Base-by-base conservation (phyloP, 2,113 vertebrate genomes). In the Laticauda laticaudata region DNA sequence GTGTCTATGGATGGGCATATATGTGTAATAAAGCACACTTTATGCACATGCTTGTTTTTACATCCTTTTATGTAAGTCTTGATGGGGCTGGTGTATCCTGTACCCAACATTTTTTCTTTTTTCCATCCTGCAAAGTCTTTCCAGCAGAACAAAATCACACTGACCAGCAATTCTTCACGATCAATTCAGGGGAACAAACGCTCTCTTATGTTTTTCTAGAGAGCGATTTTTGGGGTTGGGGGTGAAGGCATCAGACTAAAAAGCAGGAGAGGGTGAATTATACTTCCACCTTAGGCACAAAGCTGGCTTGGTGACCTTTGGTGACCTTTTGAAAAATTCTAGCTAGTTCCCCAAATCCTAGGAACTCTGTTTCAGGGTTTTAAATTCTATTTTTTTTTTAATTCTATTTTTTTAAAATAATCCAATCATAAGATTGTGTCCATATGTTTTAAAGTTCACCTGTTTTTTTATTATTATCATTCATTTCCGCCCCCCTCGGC, bases 381-480 rank as follows among this genome's bases (percentile, higher is more conserved):
- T 90, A 45, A 45, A 45, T 57, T 12, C 20, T 92, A 0, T 95
- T 94, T 95, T 88, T 92, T 89, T 93, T 93, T 86, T 90, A 91
- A 94, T 94, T 94, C 92, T 24, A 3, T 92, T 75, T 95, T 94
- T 95, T 96, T 95, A 94, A 3, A 48, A 95, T 93, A 93, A 15
- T 10, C 92, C 88, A 81, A 21, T 34, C 15, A 34, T 75, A 75
- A 34, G 86, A 86, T 92, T 59, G 59, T 91, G 92, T 93, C 92
- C 61, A 39, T n/a, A 45, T 90, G 88, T 91, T 48, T 53, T 56
- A 51, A 7, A 89, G 94, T 96, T 91, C 8, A 2, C n/a, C 64
- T 61, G 69, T 87, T 34, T 75, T 94, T 93, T 93, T 88, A 48
- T 39, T 12, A 64, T 94, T 88, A 53, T 39, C 6, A 69, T 12